Base-by-base conservation (phyloP, 2,888 invertebrate genomes). In the Drosophila demipolita region DNA sequence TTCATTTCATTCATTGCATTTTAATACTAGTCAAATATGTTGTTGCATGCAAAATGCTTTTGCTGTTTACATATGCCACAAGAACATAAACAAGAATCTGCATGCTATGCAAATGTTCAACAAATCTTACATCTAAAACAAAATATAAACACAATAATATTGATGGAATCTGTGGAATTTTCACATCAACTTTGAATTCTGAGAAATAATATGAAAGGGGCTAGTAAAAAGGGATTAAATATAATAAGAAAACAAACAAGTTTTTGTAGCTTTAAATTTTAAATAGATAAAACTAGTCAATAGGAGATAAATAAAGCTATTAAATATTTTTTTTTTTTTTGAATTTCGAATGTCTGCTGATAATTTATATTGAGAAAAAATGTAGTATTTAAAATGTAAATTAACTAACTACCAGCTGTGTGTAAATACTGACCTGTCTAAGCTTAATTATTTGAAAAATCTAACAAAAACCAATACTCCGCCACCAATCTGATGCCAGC, bases 41-140 rank as follows among this genome's bases (percentile, higher is more conserved):
- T 79, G 71, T 72, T 79, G 86, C 86, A 83, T 83, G 89, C 67
- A 15, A 73, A 66, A 53, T 62, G 67, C 77, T 70, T 64, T 72
- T 40, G 52, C 59, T 66, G 71, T 71, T 63, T 59, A 52, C 26
- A 71, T 63, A 61, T 67, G 32, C 52, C 52, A 40, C 60, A n/a
- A 38, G 42, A 35, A 63, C 57, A 57, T 49, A 40, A 15, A 38
- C 35, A 48, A 55, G 57, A 11, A 38, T 26, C 26, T 40, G 17
- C 33, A 35, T 1, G 23, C 33, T 71, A 63, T 77, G 55, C 55
- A 74, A 78, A 69, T 58, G 53, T 53, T 71, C 17, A 35, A 36
- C 61, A 15, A 7, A 48, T 33, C 55, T 73, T 40, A 23, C 55
- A 33, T 67, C 26, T 40, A n/a, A 15, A 42, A 29, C 15, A 52